These are phyloP conservation scores for Ricordea florida DNA, from an alignment of 92 coral and sea anemone species.

Conservation along the genomic window DNA sequence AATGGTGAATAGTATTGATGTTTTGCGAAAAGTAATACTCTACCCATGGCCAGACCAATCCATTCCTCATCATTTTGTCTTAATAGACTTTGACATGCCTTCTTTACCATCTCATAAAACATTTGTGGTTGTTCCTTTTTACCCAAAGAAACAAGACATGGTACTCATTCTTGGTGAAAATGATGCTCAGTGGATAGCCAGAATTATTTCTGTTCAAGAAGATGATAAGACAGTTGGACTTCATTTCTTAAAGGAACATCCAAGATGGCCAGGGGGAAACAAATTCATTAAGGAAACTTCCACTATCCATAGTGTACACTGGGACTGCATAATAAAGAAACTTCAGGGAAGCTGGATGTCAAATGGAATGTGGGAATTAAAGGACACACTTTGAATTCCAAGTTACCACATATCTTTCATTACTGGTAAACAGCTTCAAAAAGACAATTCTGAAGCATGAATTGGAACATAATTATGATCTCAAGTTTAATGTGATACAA, in stretches of 20 bases:
- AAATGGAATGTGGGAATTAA: constrained; percentile 53
- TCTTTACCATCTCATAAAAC: constrained; percentile 60
- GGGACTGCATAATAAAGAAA: constrained; percentile 46
- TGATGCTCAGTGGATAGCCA: constrained; percentile 60
- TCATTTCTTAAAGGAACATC: constrained; percentile 68
- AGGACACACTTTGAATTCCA: constrained; percentile 14
- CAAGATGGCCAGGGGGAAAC: constrained; percentile 70
- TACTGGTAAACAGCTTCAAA: too few species aligned
- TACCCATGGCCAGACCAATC: constrained; percentile 52
- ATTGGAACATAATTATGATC: too few species aligned
- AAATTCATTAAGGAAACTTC: constrained; percentile 58
- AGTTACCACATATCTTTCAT: too few species aligned
- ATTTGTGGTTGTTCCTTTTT: constrained; percentile 60
- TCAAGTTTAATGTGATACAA: too few species aligned
- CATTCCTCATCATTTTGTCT: constrained; percentile 32
- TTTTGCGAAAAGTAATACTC: constrained; percentile 64
- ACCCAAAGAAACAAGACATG: constrained; percentile 64
- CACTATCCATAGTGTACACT: constrained; percentile 55
- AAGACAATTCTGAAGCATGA: too few species aligned
- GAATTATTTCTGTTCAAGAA: constrained; percentile 48
- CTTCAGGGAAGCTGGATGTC: constrained; percentile 62
- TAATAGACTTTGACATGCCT: constrained; percentile 65
- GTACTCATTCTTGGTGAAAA: constrained; percentile 55
- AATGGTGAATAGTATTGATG: constrained; percentile 44
- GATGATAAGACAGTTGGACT: constrained; percentile 63